Evolutionary conservation across 2,113 vertebrate species (phyloP).

Genomic region (Rhinoderma darwinii): DNA sequence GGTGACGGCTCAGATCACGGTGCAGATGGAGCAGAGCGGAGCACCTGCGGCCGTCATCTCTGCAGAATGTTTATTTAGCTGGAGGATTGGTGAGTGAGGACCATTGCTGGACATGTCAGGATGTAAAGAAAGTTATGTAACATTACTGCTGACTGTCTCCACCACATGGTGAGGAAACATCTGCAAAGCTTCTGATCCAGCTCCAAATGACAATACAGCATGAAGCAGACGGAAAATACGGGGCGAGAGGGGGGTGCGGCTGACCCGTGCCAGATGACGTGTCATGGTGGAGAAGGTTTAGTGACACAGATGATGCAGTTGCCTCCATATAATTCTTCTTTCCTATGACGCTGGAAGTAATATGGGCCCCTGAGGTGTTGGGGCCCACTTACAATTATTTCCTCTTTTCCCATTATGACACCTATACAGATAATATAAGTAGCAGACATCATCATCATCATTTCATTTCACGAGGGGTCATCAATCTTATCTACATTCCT

Average conservation of each 20-base stretch:
- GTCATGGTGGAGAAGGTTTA: neutral
- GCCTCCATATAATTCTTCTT: neutral
- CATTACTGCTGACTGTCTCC: constrained; percentile 40
- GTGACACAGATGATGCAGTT: neutral
- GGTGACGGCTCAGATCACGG: neutral
- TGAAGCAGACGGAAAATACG: constrained; percentile 1
- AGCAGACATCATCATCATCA: no score
- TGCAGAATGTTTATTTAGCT: constrained; percentile 32
- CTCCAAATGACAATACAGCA: constrained; percentile 23
- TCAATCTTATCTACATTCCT: no score
- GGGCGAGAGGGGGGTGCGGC: neutral
- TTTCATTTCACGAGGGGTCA: no score
- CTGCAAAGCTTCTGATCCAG: constrained; percentile 26
- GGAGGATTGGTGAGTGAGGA: neutral
- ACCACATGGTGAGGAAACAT: constrained; percentile 35
- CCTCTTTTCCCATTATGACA: no score
- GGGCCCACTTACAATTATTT: no score
- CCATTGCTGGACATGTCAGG: constrained; percentile 29
- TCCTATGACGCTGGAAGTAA: no score
- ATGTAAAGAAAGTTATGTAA: constrained; percentile 45
- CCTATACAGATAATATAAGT: no score
- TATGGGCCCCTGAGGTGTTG: no score
- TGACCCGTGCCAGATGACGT: neutral
- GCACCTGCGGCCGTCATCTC: neutral
- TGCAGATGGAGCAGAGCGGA: neutral